Evolutionary conservation across 2,888 invertebrate genomes (phyloP).

Genomic region (Drosophila mimetica): DNA sequence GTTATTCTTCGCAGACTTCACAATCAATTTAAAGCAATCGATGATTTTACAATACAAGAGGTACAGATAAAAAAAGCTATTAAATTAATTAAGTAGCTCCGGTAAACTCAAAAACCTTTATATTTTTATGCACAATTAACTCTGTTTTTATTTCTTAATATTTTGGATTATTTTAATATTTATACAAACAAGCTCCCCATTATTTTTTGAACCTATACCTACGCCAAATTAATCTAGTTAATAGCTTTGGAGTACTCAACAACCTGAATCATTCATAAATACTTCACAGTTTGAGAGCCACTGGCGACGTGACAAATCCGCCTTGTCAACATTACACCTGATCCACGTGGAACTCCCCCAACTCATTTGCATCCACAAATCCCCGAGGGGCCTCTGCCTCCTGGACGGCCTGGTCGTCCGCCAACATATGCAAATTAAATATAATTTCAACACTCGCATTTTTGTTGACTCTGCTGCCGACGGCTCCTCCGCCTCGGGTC

Average conservation of each 20-base stretch:
- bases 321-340: conserved; percentile 35
- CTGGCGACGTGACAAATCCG: conserved; percentile 29
- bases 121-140: no score
- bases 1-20: background rate
- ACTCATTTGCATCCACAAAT: conserved; percentile 44
- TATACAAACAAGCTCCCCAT: no score
- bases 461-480: conserved; percentile 51
- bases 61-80: no score
- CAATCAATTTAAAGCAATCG: conserved; percentile 7
- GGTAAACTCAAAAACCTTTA: no score
- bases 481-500: conserved; percentile 39
- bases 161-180: no score
- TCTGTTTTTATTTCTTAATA: no score
- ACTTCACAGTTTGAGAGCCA: background rate
- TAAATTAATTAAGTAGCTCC: no score
- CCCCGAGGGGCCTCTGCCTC: conserved; percentile 11
- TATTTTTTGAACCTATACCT: no score
- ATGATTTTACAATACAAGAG: background rate
- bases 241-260: background rate
- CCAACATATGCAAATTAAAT: conserved; percentile 76
- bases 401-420: conserved; percentile 27
- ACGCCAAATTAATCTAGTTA: background rate
- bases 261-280: background rate
- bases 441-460: conserved; percentile 79
- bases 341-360: conserved; percentile 37